Base-by-base conservation (phyloP, 2,888 invertebrate genomes). In the Drosophila anceps region DNA sequence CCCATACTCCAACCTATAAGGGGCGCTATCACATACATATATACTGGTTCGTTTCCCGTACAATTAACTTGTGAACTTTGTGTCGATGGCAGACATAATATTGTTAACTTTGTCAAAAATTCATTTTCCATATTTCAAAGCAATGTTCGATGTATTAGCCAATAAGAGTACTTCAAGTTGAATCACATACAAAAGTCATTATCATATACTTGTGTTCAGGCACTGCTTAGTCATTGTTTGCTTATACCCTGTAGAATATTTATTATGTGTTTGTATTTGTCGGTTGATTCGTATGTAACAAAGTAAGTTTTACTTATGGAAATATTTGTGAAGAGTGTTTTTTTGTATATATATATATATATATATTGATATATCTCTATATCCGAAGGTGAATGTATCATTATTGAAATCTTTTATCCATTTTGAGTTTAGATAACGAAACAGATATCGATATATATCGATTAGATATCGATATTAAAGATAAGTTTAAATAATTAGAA, bases 51-150 rank as follows among this genome's bases (percentile, higher is more conserved):
- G 27, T 18, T 24, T 35, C 44, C 46, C 46, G 24, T 33, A 35
- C 58, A 46, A 46, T 46, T 58, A 46, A 46, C 13, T 58, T 46
- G 35, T 48, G 59, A 48, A 37, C 48, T 37, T 27, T 44, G 44
- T 27, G 29, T 44, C n/a, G n/a, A 24, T 48, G 29, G 37, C 48
- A 48, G 27, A 29, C 37, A 37, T 13, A 48, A 48, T 59, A 48
- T 39, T 12, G n/a, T 54, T 54, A 39, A 0, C n/a, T 37, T 59
- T 48, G 29, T 48, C 37, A 39, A 59, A 59, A 48, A 48, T 59
- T 13, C 37, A 58, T 44, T 24, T 44, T 5, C 13, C n/a, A 48
- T 48, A 48, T 39, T 48, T 27, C 37, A 37, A 48, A 48, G 59
- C 37, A 43, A 57, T 24, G 15, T 5, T 43, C 15, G 4, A 10